These are phyloP conservation scores for Rhynchonycteris naso DNA, from an alignment of 2,797 vertebrate species.

Conservation along the genomic window DNA sequence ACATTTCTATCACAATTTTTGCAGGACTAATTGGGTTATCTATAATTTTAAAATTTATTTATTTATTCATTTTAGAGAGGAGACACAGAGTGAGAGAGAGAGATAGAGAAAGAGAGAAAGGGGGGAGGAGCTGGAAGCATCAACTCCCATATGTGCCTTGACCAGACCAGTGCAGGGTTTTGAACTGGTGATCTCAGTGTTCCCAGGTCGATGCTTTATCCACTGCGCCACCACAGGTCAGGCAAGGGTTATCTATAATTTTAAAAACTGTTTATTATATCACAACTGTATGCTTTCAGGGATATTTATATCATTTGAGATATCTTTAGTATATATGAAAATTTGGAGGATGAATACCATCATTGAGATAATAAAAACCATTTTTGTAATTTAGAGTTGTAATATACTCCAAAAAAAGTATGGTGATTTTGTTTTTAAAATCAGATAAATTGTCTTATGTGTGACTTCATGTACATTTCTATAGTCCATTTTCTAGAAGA, in stretches of 20 bases:
- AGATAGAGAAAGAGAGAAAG: no score
- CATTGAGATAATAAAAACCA: neutral
- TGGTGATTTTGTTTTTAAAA: neutral
- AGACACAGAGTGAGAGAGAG: no score
- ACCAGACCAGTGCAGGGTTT: no score
- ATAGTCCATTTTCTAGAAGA: neutral
- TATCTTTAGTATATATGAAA: neutral
- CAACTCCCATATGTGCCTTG: no score
- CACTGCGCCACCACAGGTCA: no score
- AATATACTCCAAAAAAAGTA: neutral
- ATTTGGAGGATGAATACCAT: neutral
- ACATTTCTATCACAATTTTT: neutral
- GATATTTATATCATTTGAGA: neutral
- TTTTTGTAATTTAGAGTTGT: neutral
- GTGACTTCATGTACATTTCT: neutral
- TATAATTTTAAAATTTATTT: neutral
- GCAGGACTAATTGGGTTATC: neutral
- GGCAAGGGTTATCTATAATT: neutral
- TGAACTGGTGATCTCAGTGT: no score
- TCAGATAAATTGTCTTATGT: neutral
- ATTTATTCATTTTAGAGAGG: no score
- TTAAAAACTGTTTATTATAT: neutral
- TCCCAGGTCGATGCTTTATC: no score
- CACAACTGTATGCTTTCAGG: neutral
- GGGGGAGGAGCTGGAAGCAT: no score